Evolutionary conservation across 2,797 vertebrate genomes (phyloP), one percentile per base, ranked within the genome.

Genomic region (Phataginus tetradactyla): DNA sequence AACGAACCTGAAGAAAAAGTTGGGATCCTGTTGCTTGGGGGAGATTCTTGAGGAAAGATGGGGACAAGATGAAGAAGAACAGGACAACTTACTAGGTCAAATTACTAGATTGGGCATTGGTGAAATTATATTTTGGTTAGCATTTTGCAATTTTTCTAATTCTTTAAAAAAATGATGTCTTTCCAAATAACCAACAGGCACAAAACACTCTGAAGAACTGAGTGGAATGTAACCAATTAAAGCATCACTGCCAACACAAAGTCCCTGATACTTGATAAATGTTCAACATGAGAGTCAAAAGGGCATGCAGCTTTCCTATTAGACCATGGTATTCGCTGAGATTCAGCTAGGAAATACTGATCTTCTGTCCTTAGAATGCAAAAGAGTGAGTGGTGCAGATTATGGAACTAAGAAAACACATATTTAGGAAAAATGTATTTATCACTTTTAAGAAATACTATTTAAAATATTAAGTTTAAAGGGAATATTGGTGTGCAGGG

Each of bases 381-480:
- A 49, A 75, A 79, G 74, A 49, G 3, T 85, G 75, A 92, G 59
- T 61, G 92, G 37, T 64, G 53, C 66, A 88, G 78, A 49, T 91
- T 84, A 85, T 18, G 57, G 86, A 96, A 87, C 45, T 85, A 93
- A 97, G 80, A 66, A 91, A 87, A 95, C 15, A 49, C 14, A 61
- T 55, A 80, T 93, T 95, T 66, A 97, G 88, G 90, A 86, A 86
- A 95, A 93, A 77, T 83, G 86, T 95, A 95, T 88, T 94, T 90
- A 91, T 83, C 37, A 32, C 23, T 83, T 4, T 96, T 97, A 90
- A 80, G 78, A 86, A 97, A 97, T 96, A 88, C 29, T 55, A 92
- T 75, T 95, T 77, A 91, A 97, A 97, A 94, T 88, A 68, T 29
- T 85, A 96, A 96, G 83, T 78, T 96, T 94, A 97, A 97, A 98